These are phyloP conservation scores for Venturia canescens DNA, from an alignment of 1,140 invertebrate species.

Conservation along the genomic window DNA sequence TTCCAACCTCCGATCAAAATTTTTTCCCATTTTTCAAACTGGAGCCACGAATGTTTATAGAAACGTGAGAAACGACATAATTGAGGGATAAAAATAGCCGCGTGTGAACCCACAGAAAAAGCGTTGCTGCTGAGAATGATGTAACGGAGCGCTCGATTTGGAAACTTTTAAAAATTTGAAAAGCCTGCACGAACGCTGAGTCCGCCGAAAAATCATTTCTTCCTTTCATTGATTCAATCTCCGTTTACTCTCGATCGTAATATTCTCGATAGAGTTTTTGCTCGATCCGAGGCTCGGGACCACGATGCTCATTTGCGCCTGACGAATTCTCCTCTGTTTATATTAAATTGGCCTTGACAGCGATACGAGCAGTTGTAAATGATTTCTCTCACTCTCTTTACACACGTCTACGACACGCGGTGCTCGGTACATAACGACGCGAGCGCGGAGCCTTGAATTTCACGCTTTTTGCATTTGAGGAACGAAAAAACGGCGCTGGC, in stretches of 20 bases:
- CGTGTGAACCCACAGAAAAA: neutral
- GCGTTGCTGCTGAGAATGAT: neutral
- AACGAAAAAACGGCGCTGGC: neutral
- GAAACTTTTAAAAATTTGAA: neutral
- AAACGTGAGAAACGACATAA: neutral
- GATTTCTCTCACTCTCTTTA: slow-evolving; percentile 10
- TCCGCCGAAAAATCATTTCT: neutral
- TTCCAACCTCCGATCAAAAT: neutral
- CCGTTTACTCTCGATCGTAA: neutral
- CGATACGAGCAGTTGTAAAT: slow-evolving; percentile 30
- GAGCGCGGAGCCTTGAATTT: neutral
- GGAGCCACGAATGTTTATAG: neutral
- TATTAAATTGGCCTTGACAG: slow-evolving; percentile 44
- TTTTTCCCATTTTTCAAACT: neutral
- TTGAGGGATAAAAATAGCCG: neutral
- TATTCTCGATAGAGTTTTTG: neutral
- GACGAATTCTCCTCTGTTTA: slow-evolving; percentile 33
- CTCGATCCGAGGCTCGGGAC: neutral
- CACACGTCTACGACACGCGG: neutral
- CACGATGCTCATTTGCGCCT: slow-evolving; percentile 27
- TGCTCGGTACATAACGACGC: neutral
- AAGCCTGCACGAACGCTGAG: neutral
- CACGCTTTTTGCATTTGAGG: neutral
- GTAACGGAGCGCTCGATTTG: neutral
- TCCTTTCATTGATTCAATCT: neutral